Conservation (phyloP, 2,888 invertebrate genomes). For the Melanotus villosus region DNA sequence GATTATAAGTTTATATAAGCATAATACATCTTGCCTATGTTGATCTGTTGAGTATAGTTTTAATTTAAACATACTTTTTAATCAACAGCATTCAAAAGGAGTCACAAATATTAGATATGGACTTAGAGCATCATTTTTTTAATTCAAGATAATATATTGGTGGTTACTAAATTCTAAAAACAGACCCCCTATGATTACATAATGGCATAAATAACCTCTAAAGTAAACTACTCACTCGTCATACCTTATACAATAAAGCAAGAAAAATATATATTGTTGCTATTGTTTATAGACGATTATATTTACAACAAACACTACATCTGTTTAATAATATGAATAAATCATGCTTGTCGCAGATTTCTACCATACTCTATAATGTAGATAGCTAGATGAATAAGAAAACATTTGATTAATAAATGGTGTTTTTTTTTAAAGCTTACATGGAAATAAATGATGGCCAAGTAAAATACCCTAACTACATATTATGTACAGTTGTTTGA, state of each 20-base stretch:
- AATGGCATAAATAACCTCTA: no score
- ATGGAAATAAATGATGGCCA: constrained; percentile 36
- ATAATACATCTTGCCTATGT: not conserved
- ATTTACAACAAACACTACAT: not conserved
- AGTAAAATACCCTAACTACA: constrained; percentile 41
- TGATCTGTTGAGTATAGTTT: not conserved
- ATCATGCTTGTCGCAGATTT: not conserved
- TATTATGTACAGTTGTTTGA: not conserved
- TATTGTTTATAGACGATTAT: not conserved
- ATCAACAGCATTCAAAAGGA: no score
- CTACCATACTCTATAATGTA: not conserved
- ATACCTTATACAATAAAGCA: no score
- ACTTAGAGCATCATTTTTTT: no score
- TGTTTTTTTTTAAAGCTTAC: constrained; percentile 6
- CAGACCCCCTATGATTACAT: no score
- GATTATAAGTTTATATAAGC: not conserved
- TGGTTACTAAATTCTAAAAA: no score
- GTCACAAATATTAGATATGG: no score
- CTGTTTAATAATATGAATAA: not conserved
- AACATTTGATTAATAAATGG: not conserved
- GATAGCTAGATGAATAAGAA: not conserved
- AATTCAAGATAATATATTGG: no score
- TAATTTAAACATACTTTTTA: not conserved
- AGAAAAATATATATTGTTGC: not conserved
- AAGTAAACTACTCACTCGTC: no score